Base-by-base conservation (phyloP, 2,797 vertebrate species). In the Notolepis coatsorum region DNA sequence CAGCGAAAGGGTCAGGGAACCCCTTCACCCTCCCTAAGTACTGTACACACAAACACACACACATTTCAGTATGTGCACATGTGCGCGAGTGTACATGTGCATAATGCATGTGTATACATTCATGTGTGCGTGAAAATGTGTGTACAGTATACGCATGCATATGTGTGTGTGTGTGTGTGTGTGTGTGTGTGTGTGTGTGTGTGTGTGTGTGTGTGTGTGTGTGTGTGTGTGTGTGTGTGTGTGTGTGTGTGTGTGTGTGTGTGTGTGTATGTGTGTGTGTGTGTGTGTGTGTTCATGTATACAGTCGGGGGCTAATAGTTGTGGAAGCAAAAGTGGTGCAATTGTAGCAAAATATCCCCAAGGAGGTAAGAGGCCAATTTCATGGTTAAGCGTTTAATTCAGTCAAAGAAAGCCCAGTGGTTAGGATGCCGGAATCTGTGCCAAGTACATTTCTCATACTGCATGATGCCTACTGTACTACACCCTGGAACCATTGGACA, bases 1-100 rank as follows among this genome's bases (percentile, higher is more conserved):
- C 89, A 92, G 65, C 56, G 9, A 84, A n/a, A 81, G 84, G 93
- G 90, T 92, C 91, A 93, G 93, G 92, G 84, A 93, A 92, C 84
- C 89, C 92, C 92, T 91, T 88, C 86, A 90, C 87, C 89, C 81
- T 82, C 81, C 83, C 64, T 64, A 61, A 45, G 55, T 18, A 33
- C 33, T 37, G 15, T 65, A 28, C 59, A n/a, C n/a, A n/a, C n/a
- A n/a, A n/a, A n/a, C n/a, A n/a, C n/a, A n/a, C n/a, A n/a, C n/a
- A n/a, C n/a, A n/a, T n/a, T n/a, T n/a, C n/a, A n/a, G 39, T 42
- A 7, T 18, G 38, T 6, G 13, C 7, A 31, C 30, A 31, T 10
- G 8, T 51, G 45, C n/a, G 27, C 33, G 12, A 8, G 8, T 35
- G 30, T 47, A 8, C 25, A 17, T 38, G 41, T 24, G 30, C 37